These are phyloP conservation scores for Poeciliopsis prolifica DNA, from an alignment of 2,113 vertebrate species.

Conservation along the genomic window DNA sequence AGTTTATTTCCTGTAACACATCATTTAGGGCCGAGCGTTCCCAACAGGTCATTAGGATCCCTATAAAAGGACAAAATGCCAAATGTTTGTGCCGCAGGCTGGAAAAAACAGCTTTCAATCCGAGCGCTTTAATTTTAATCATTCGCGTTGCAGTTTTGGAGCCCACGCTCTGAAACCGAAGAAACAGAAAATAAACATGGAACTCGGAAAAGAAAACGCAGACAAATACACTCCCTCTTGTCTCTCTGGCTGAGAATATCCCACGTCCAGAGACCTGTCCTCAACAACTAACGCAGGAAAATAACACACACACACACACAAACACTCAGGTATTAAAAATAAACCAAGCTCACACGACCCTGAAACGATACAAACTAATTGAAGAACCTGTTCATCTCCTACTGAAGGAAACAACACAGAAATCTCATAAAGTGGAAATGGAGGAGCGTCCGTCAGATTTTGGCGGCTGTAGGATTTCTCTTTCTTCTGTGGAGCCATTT, in stretches of 20 bases:
- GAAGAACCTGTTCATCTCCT: no score
- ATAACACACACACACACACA: neutral
- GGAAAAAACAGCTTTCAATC: conserved; percentile 74
- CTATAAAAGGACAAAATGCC: conserved; percentile 64
- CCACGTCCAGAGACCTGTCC: neutral
- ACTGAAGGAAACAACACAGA: no score
- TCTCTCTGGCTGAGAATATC: conserved; percentile 51
- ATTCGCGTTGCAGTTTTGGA: conserved; percentile 69
- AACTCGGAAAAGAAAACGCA: conserved; percentile 73
- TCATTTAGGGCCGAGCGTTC: conserved; percentile 57
- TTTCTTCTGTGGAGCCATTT: no score
- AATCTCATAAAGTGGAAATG: no score
- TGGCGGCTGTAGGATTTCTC: no score
- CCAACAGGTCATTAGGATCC: conserved; percentile 61
- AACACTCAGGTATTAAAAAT: neutral
- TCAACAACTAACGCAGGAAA: neutral
- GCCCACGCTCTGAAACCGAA: conserved; percentile 80
- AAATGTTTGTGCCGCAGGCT: conserved; percentile 79
- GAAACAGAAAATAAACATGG: conserved; percentile 79
- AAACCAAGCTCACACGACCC: neutral
- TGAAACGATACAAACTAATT: no score
- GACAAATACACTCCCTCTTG: conserved; percentile 51
- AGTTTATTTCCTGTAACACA: conserved; percentile 65
- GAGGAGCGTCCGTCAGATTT: no score
- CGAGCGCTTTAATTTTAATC: conserved; percentile 76